Base-by-base conservation (phyloP, 2,113 vertebrate genomes). In the Tautogolabrus adspersus region DNA sequence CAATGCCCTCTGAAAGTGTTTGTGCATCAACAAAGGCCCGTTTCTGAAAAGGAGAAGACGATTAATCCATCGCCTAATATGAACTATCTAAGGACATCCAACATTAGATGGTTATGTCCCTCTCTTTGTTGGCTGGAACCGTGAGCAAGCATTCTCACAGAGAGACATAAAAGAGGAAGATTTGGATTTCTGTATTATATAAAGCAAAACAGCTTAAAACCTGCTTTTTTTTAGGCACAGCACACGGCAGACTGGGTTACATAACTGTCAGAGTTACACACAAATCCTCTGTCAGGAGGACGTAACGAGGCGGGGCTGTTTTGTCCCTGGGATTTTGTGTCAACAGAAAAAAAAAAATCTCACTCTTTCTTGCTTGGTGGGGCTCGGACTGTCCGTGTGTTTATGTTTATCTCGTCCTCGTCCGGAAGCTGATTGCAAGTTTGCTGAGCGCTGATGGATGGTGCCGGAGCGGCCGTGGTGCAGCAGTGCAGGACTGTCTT, bases 171-270 rank as follows among this genome's bases (percentile, higher is more conserved):
- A 63, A 77, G 21, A 42, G 37, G 63, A 58, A 66, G 60, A 85
- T 87, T 79, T 61, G 61, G 72, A 85, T 87, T 76, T 82, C 13
- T 7, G 19, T 23, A 52, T 89, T 86, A 87, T 40, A 63, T 87
- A 79, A 85, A 83, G 38, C 30, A 59, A 85, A 81, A 81, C 46
- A 10, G 55, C 77, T 87, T 88, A 69, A 83, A 74, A 57, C 77
- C 46, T 56, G n/a, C 71, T 82, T 76, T 82, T 76, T 66, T 71
- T 16, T 63, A 30, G 37, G 52, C 3, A 19, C 42, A 21, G 26
- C 18, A 30, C 61, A 70, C 57, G 8, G 66, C 58, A 62, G 62
- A 65, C 16, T 59, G 21, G 42, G 74, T 88, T 81, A 63, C 59
- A 23, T 87, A 87, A 88, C 62, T 1, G 11, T 37, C 10, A 19